Evolutionary conservation across 2,113 vertebrate genomes (phyloP), one percentile per base, ranked within the genome.

Genomic region (Mixornis gularis): DNA sequence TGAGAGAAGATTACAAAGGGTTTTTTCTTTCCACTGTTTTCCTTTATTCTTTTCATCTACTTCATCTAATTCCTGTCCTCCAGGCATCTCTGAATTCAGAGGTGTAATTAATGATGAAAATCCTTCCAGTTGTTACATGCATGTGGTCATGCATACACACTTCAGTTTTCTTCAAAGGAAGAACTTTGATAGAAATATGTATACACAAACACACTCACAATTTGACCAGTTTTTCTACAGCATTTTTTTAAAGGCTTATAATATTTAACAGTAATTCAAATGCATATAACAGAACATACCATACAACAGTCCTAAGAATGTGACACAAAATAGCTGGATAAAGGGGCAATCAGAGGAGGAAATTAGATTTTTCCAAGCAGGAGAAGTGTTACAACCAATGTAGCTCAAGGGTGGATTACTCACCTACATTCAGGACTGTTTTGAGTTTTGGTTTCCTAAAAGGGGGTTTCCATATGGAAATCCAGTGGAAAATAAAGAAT

Each of bases 391-490:
- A 95, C 82, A 97, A 79, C 51, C 79, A 60, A 38, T 38, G 41
- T 97, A 94, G 95, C 97, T 97, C 92, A 88, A 95, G 97, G 97
- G 97, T n/a, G 48, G 95, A 97, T 96, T 94, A 96, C 94, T 97
- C 96, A 94, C 95, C 93, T 97, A 97, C 95, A 95, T 68, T 96
- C 91, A 96, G 90, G 88, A 94, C 89, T 90, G 95, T 97, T 97
- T 96, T 73, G 68, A 95, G 87, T 94, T 97, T 97, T 96, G 73
- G 73, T 94, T 96, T 95, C 94, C 88, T 90, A 30, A 52, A 66
- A 74, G 85, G 95, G 95, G 91, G 76, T 97, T 97, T 97, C 96
- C 89, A 1, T 92, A 94, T 90, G 94, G 94, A 96, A 96, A 95
- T 96, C 95, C 94, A 96, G 82, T 26, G 58, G 96, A 95, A 49